Conservation (phyloP, 2,888 invertebrate genomes). For the Drosophila peninsularis region DNA sequence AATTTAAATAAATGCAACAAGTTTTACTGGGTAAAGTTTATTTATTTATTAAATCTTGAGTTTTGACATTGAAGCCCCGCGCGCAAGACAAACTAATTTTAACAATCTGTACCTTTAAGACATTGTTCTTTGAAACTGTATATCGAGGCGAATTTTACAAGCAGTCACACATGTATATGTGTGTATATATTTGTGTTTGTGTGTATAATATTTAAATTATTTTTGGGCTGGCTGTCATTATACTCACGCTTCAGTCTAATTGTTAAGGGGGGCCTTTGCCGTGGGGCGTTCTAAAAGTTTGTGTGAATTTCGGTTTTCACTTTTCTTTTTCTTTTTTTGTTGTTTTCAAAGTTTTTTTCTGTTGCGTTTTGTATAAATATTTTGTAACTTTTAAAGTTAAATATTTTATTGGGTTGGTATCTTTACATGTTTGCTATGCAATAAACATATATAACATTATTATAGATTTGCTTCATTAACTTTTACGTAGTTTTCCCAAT, state of each 20-base stretch:
- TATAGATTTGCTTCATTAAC: constrained; percentile 45
- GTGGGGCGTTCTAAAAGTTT: constrained; percentile 16
- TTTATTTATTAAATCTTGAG: constrained; percentile 34
- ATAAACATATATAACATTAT: constrained; percentile 67
- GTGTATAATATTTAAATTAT: constrained; percentile 14
- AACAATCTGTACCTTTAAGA: constrained; percentile 34
- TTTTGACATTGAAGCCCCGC: constrained; percentile 20
- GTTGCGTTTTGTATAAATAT: constrained; percentile 52
- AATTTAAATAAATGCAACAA: neutral
- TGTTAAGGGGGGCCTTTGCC: constrained; percentile 16
- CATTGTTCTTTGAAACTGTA: constrained; percentile 7
- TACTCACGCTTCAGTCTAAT: constrained; percentile 68
- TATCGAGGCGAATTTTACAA: constrained; percentile 14
- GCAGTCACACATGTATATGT: constrained; percentile 6
- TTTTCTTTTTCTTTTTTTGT: neutral
- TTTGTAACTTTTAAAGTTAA: constrained; percentile 72
- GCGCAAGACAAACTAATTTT: constrained; percentile 21
- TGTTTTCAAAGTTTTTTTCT: constrained; percentile 8
- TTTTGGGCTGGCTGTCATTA: constrained; percentile 24
- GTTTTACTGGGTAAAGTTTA: constrained; percentile 38
- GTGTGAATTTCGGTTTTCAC: constrained; percentile 1
- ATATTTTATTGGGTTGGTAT: constrained; percentile 51
- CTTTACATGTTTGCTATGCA: constrained; percentile 73
- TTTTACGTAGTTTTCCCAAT: constrained; percentile 46
- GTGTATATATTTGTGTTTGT: neutral